Conservation (phyloP, 92 coral and sea anemone genomes). For the Pocillopora grandis region DNA sequence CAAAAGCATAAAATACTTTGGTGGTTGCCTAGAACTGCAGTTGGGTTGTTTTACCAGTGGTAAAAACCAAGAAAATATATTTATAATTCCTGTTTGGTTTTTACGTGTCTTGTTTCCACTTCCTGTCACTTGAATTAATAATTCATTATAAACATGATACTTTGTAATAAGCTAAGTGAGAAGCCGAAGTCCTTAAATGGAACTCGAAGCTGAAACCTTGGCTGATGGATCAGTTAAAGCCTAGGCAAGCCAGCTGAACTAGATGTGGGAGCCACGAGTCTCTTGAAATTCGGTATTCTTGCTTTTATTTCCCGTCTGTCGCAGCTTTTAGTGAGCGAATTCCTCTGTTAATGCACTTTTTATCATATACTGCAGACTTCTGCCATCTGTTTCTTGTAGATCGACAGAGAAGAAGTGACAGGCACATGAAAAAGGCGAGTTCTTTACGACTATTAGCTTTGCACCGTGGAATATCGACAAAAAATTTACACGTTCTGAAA, state of each 20-base stretch:
- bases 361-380: conserved; percentile 4
- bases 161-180: conserved; percentile 2
- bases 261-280: conserved; percentile 33
- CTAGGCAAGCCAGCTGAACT: conserved; percentile 43
- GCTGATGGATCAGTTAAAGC: conserved; percentile 8
- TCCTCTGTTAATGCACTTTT: conserved; percentile 12
- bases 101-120: neutral
- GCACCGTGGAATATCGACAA: neutral
- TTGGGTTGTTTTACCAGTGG: conserved; percentile 5
- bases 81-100: neutral
- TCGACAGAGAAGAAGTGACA: neutral
- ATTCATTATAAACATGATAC: conserved; percentile 15
- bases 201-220: neutral
- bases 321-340: conserved; percentile 12
- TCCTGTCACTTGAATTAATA: conserved; percentile 1
- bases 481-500: neutral
- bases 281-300: conserved; percentile 46
- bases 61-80: neutral
- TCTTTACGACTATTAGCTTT: neutral
- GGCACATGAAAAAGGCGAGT: neutral
- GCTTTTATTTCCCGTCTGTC: conserved; percentile 18
- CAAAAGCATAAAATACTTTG: neutral
- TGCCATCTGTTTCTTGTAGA: conserved; percentile 38
- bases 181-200: neutral
- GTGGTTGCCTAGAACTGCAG: conserved; percentile 23